A percentile compares a stretch with the other conserved stretches of the same genome.
These are phyloP conservation scores for Drosophila guanche DNA, from an alignment of 1,140 invertebrate genomes.

Conservation along the genomic window DNA sequence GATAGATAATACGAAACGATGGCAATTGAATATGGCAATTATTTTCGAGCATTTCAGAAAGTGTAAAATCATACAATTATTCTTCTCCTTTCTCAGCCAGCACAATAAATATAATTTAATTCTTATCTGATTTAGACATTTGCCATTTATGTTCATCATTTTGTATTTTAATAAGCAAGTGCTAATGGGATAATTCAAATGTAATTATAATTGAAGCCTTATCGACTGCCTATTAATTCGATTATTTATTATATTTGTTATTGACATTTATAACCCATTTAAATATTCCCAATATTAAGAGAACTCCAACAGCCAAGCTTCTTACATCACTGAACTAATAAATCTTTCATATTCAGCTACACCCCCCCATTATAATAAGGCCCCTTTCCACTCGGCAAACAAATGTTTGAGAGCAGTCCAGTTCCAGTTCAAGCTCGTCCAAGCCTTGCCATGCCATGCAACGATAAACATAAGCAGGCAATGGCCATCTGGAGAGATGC, in stretches of 20 bases:
- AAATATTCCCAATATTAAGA: constrained; percentile 1
- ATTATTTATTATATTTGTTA: constrained; percentile 10
- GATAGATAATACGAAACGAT: no score
- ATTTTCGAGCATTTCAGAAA: no score
- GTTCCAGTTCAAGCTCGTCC: no score
- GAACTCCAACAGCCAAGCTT: not conserved
- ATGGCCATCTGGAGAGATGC: constrained; percentile 10
- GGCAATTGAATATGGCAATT: no score
- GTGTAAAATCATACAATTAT: no score
- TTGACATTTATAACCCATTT: constrained; percentile 4
- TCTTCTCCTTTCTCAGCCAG: no score
- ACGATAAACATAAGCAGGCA: constrained; percentile 43
- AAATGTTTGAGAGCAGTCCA: constrained; percentile 2
- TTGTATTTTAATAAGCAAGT: no score
- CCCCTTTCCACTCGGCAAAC: not conserved
- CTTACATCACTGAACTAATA: constrained; percentile 43
- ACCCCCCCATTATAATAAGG: constrained; percentile 48
- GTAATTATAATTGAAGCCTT: not conserved
- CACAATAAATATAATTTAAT: no score
- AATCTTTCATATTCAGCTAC: constrained; percentile 32
- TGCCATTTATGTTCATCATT: no score
- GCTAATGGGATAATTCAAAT: no score
- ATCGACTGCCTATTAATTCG: constrained; percentile 18
- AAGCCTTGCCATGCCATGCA: constrained; percentile 21
- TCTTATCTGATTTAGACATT: no score